These are phyloP conservation scores for Hemitrygon akajei DNA, from an alignment of 2,797 vertebrate species.

Conservation along the genomic window DNA sequence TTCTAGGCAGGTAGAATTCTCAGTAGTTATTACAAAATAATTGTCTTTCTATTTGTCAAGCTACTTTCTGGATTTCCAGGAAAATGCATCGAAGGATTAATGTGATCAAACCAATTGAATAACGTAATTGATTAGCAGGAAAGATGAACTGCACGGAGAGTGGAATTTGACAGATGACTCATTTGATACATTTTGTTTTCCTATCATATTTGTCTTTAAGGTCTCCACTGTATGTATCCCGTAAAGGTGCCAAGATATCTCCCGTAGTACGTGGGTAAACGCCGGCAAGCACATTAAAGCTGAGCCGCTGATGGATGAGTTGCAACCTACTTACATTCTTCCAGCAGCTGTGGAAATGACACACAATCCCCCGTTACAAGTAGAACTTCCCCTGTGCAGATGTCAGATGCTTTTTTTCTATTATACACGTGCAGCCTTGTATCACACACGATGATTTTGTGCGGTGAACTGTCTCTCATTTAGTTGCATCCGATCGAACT, in stretches of 20 bases:
- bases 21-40: neutral
- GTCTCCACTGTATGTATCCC: neutral
- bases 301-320: neutral
- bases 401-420: neutral
- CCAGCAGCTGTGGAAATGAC: slow-evolving; percentile 11
- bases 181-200: neutral
- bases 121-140: neutral
- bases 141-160: neutral
- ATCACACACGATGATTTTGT: neutral
- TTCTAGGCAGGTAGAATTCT: neutral
- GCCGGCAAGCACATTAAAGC: slow-evolving; percentile 1
- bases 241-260: slow-evolving; percentile 6
- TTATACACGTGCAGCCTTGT: neutral
- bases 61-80: neutral
- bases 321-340: slow-evolving; percentile 1
- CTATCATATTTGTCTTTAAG: neutral
- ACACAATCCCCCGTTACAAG: neutral
- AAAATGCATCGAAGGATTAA: neutral
- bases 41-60: neutral
- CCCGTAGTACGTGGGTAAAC: neutral
- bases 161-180: slow-evolving; percentile 1
- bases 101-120: neutral
- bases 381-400: slow-evolving; percentile 1
- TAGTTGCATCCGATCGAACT: neutral
- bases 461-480: neutral